A percentile compares a stretch with the other conserved stretches of the same genome.
Conservation (phyloP, 2,888 invertebrate species). For the Rhimphoctona megacephalus region DNA sequence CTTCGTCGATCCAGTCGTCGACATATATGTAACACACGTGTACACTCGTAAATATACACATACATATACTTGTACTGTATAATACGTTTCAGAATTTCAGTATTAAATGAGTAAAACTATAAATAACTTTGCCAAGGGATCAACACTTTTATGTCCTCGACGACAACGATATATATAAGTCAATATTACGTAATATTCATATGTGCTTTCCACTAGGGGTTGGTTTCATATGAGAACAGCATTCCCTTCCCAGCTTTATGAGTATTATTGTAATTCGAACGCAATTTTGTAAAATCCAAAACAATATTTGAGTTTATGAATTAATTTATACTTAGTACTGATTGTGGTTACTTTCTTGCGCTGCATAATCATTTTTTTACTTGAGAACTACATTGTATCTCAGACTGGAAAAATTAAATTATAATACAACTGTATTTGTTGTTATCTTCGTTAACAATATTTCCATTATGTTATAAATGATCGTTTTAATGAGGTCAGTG, state of each 20-base stretch:
- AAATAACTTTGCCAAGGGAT: conserved; percentile 49
- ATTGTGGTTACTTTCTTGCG: too few species aligned
- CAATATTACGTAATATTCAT: background rate
- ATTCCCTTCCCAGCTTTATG: background rate
- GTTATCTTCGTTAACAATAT: too few species aligned
- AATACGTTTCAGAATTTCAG: conserved; percentile 29
- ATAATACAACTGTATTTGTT: too few species aligned
- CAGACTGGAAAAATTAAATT: too few species aligned
- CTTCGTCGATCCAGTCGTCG: conserved; percentile 55
- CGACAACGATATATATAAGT: conserved; percentile 13
- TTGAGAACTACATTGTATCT: too few species aligned
- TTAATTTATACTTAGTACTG: too few species aligned
- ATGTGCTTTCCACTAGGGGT: too few species aligned
- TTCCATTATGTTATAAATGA: too few species aligned
- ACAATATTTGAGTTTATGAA: background rate
- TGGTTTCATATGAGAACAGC: background rate
- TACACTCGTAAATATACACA: background rate
- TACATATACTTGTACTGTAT: background rate
- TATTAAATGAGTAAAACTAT: conserved; percentile 49
- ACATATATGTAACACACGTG: conserved; percentile 7
- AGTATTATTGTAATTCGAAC: background rate
- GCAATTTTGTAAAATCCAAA: background rate
- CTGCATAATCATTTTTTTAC: too few species aligned
- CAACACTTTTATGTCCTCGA: conserved; percentile 50
- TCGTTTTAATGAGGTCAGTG: too few species aligned